Evolutionary conservation across 2,888 invertebrate species (phyloP).

Genomic region (Portevinia maculata): DNA sequence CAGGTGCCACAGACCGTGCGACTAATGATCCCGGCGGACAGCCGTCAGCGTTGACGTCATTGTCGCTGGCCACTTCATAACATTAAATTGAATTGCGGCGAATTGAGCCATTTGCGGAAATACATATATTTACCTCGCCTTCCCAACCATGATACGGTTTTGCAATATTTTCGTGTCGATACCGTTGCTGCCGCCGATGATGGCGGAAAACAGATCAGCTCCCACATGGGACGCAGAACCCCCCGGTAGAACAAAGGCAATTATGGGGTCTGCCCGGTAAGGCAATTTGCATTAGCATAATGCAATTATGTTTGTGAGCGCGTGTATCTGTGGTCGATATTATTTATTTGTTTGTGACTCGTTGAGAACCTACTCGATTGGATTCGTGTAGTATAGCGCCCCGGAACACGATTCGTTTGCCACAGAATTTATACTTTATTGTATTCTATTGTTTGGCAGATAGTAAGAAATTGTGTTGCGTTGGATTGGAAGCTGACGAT

Average conservation of each 20-base stretch:
- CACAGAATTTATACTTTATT: slow-evolving; percentile 70
- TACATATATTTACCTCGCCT: slow-evolving; percentile 1
- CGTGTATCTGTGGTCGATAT: slow-evolving; percentile 69
- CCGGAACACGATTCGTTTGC: slow-evolving; percentile 67
- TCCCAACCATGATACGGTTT: slow-evolving; percentile 1
- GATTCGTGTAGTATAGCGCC: slow-evolving; percentile 69
- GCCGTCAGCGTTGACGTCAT: not conserved
- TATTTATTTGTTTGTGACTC: slow-evolving; percentile 50
- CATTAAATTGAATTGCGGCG: slow-evolving; percentile 51
- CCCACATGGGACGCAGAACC: slow-evolving; percentile 46
- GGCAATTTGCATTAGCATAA: slow-evolving; percentile 74
- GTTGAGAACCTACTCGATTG: slow-evolving; percentile 46
- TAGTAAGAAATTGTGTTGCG: not conserved
- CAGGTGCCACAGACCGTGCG: slow-evolving; percentile 13
- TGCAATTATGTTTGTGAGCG: slow-evolving; percentile 59
- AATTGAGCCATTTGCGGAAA: slow-evolving; percentile 24
- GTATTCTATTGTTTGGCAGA: slow-evolving; percentile 63
- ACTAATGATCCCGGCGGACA: slow-evolving; percentile 52
- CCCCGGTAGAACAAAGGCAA: slow-evolving; percentile 69
- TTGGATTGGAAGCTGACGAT: slow-evolving; percentile 14
- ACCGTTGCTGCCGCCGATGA: slow-evolving; percentile 57
- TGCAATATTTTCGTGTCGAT: slow-evolving; percentile 41
- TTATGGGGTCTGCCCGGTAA: slow-evolving; percentile 60
- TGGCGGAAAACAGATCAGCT: slow-evolving; percentile 48
- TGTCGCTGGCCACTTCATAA: slow-evolving; percentile 44